Evolutionary conservation across 1,140 invertebrate species (phyloP), one percentile per base, ranked within the genome.

Genomic region (Ladona fulva): DNA sequence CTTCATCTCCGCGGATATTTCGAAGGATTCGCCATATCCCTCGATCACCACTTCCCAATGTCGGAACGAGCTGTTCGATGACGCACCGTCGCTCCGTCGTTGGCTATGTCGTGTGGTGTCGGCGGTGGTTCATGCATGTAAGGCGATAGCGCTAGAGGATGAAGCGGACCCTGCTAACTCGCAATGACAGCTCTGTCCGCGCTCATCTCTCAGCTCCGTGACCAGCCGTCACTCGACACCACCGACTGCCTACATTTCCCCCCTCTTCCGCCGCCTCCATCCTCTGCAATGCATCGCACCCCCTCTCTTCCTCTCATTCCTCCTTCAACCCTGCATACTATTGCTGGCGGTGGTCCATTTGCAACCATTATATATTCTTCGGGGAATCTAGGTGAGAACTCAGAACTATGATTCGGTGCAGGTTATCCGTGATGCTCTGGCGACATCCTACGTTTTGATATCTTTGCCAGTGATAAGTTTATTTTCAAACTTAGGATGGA

Each of bases 101-200:
- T 19, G 52, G 52, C n/a, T 10, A 52, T 52, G 44, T 52, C 52
- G 52, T 66, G 52, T 66, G 52, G 52, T 66, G 52, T 66, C 12
- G 52, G 52, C n/a, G 52, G 79, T 78, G 12, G 75, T 79, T 24
- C 42, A 78, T 74, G 81, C 74, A 79, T 84, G 84, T 84, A 85
- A 85, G 83, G 82, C 76, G 83, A 85, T 86, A 85, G 85, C 79
- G 84, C 84, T 82, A 84, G 81, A 83, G 84, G 85, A 85, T 66
- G 52, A 66, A 66, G 52, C 44, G 10, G 44, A 19, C 44, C 44
- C 44, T 10, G 10, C 52, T 66, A 66, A 66, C 52, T 16, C 52
- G n/a, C 52, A 66, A 22, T 22, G 52, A 66, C 52, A 66, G 52
- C 52, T 6, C 52, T 22, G 52, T 22, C 52, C 84, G 84, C 83